phyloP scores from a whole-genome alignment of 2,113 vertebrate genomes.

The Carlito syrichta region DNA sequence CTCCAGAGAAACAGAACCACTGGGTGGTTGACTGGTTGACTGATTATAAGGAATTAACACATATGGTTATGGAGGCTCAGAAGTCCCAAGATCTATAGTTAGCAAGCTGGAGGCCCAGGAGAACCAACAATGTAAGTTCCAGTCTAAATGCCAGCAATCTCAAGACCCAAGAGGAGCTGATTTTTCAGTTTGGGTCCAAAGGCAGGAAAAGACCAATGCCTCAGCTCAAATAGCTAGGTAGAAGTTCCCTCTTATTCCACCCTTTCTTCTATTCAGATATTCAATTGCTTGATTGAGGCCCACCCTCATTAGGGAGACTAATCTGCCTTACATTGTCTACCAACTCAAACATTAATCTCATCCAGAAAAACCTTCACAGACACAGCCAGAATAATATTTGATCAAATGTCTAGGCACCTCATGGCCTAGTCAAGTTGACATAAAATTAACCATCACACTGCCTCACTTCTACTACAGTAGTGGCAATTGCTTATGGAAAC shows the following conservation, averaged over 20 bases:
- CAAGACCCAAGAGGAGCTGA: not conserved
- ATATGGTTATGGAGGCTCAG: slow-evolving; percentile 5
- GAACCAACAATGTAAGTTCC: not conserved
- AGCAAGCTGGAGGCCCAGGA: not conserved
- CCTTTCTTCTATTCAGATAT: slow-evolving; percentile 17
- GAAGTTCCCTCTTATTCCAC: not conserved
- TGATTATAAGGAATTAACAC: not conserved
- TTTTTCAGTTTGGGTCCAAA: slow-evolving; percentile 18
- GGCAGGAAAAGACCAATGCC: not conserved
- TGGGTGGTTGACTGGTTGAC: not conserved
- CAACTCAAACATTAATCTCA: not conserved
- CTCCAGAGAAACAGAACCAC: slow-evolving; percentile 26
- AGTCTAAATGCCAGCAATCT: not conserved
- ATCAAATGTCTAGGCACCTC: not conserved
- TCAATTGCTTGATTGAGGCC: not conserved
- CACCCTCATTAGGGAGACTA: not conserved
- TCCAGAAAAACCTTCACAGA: slow-evolving; percentile 28
- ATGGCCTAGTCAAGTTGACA: not conserved
- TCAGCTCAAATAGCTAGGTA: not conserved
- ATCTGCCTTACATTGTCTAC: not conserved
- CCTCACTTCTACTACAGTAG: not conserved
- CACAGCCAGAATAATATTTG: not conserved
- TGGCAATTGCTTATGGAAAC: slow-evolving; percentile 24
- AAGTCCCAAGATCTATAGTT: not conserved
- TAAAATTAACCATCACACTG: slow-evolving; percentile 1